phyloP scores from a whole-genome alignment of 2,113 vertebrate species.

The Vanacampus margaritifer region DNA sequence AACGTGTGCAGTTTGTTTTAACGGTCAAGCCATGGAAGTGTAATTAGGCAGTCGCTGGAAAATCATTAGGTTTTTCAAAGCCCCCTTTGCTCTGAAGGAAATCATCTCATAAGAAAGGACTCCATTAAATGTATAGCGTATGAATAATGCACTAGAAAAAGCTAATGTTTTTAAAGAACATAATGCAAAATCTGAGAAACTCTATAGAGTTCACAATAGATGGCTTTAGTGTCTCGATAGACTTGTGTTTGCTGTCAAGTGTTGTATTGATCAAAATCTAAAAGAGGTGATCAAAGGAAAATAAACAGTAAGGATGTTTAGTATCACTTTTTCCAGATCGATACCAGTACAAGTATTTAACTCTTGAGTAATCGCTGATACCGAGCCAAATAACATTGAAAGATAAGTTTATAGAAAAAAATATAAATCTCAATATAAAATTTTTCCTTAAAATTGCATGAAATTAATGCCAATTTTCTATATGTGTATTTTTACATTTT shows the following conservation, averaged over 20 bases:
- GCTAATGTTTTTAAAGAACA: conserved; percentile 54
- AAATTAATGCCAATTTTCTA: too few relatives aligned
- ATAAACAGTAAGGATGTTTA: not conserved
- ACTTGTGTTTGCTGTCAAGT: conserved; percentile 39
- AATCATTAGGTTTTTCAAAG: conserved; percentile 55
- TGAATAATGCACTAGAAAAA: conserved; percentile 45
- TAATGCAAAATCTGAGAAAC: conserved; percentile 45
- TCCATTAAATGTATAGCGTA: conserved; percentile 57
- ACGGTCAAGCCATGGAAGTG: conserved; percentile 41
- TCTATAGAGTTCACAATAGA: conserved; percentile 46
- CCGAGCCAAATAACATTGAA: too few relatives aligned
- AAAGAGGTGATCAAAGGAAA: not conserved
- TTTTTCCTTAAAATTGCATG: too few relatives aligned
- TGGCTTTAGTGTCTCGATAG: conserved; percentile 39
- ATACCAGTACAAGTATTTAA: too few relatives aligned
- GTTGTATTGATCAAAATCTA: conserved; percentile 52
- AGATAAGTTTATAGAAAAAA: too few relatives aligned
- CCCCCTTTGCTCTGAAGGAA: conserved; percentile 53
- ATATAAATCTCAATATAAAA: too few relatives aligned
- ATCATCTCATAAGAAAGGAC: conserved; percentile 47
- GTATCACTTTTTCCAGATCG: too few relatives aligned
- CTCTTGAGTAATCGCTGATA: too few relatives aligned
- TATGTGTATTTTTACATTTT: too few relatives aligned
- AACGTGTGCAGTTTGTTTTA: conserved; percentile 32
- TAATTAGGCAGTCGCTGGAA: conserved; percentile 61